phyloP scores from a whole-genome alignment of 2,888 invertebrate genomes.

The Uloborus plumipes region DNA sequence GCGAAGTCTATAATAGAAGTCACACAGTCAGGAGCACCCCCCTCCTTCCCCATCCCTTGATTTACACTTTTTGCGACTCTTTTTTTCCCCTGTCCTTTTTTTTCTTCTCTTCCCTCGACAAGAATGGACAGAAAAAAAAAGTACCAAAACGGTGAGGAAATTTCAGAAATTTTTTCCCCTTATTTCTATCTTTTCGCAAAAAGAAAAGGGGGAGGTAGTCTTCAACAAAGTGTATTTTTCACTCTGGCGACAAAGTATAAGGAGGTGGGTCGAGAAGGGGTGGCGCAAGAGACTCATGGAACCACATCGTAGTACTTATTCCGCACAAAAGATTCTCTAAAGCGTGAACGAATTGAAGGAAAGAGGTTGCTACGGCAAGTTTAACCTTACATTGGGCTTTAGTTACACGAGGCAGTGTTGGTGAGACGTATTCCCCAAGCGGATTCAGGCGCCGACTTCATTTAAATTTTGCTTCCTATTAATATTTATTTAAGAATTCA shows the following conservation, averaged over 20 bases:
- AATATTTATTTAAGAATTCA: conserved; percentile 66
- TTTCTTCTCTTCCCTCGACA: conserved; percentile 7
- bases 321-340: conserved; percentile 36
- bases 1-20: conserved; percentile 47
- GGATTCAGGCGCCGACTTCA: conserved; percentile 47
- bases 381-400: conserved; percentile 64
- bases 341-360: conserved; percentile 42
- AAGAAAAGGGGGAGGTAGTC: conserved; percentile 13
- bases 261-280: conserved; percentile 9
- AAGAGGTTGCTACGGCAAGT: conserved; percentile 47
- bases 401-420: conserved; percentile 52
- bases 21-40: conserved; percentile 37
- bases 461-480: conserved; percentile 64
- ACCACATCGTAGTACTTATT: conserved; percentile 25
- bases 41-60: conserved; percentile 38
- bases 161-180: conserved; percentile 27
- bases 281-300: conserved; percentile 16
- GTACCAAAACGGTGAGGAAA: conserved; percentile 48
- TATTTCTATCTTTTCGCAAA: conserved; percentile 13
- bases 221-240: conserved; percentile 25
- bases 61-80: conserved; percentile 51
- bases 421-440: conserved; percentile 15
- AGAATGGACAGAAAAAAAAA: conserved; percentile 14
- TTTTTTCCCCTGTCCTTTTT: conserved; percentile 4
- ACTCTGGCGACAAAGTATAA: conserved; percentile 51